Conservation (phyloP, 2,888 invertebrate genomes). For the Drepanosiphum platanoidis region DNA sequence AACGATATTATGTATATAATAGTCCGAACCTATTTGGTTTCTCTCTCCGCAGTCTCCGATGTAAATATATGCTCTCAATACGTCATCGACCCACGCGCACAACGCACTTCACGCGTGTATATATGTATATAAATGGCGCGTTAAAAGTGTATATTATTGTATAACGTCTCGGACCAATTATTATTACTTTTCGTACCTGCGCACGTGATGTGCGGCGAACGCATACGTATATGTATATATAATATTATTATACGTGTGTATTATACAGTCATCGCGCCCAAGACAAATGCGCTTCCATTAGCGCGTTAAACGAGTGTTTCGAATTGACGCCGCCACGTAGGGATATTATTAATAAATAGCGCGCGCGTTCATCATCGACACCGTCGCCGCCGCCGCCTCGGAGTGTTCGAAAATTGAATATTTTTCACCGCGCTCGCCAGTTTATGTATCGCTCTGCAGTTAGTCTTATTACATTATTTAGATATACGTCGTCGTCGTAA, state of each 20-base stretch:
- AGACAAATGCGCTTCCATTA: constrained; percentile 54
- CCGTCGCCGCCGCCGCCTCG: neutral
- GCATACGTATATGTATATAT: neutral
- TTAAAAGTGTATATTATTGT: neutral
- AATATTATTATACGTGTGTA: too few relatives aligned
- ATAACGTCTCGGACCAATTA: neutral
- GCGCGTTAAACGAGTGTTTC: constrained; percentile 38
- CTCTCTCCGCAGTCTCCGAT: neutral
- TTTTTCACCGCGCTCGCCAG: neutral
- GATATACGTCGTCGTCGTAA: neutral
- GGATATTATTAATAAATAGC: neutral
- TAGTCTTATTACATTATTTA: too few relatives aligned
- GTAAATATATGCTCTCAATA: constrained; percentile 22
- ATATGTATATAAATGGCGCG: too few relatives aligned
- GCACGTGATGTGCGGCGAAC: constrained; percentile 1
- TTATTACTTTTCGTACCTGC: constrained; percentile 5
- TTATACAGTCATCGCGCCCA: neutral
- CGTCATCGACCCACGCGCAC: constrained; percentile 41
- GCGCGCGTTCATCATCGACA: neutral
- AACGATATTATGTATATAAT: too few relatives aligned
- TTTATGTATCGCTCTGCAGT: too few relatives aligned
- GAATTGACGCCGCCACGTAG: neutral
- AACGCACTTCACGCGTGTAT: neutral
- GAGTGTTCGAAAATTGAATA: constrained; percentile 30
- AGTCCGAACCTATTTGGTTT: neutral